Evolutionary conservation across 2,888 invertebrate species (phyloP).

Genomic region (Agapostemon virescens): DNA sequence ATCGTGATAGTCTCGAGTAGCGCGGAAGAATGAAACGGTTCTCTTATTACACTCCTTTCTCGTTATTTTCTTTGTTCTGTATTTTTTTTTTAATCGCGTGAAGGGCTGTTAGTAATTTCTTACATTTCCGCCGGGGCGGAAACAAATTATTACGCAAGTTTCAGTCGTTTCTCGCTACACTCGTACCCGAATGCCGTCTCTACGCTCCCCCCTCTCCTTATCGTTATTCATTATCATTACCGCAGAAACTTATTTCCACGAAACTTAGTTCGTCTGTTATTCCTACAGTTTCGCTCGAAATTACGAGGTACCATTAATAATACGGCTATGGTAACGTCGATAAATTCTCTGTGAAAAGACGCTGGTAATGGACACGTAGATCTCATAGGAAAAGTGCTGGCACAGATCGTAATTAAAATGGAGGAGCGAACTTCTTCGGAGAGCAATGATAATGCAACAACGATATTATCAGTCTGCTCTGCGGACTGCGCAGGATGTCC

Average conservation of each 20-base stretch:
- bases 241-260: constrained; percentile 33
- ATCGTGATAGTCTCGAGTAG: background rate
- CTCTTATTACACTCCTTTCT: background rate
- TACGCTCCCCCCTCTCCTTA: constrained; percentile 12
- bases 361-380: background rate
- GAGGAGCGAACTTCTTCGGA: background rate
- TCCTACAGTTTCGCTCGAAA: constrained; percentile 25
- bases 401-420: background rate
- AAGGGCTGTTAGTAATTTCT: constrained; percentile 37
- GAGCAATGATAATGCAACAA: background rate
- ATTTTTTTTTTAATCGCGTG: background rate
- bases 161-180: constrained; percentile 23
- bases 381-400: background rate
- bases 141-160: constrained; percentile 47
- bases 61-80: background rate
- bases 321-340: background rate
- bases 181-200: background rate
- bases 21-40: background rate
- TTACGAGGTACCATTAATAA: constrained; percentile 34
- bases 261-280: constrained; percentile 32
- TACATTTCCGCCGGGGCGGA: constrained; percentile 16
- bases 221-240: constrained; percentile 54
- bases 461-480: no score
- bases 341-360: constrained; percentile 2
- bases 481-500: no score